A percentile compares a stretch with the other conserved stretches of the same genome.
These are phyloP conservation scores for Nothoprocta perdicaria DNA, from an alignment of 2,113 vertebrate genomes.

Conservation along the genomic window DNA sequence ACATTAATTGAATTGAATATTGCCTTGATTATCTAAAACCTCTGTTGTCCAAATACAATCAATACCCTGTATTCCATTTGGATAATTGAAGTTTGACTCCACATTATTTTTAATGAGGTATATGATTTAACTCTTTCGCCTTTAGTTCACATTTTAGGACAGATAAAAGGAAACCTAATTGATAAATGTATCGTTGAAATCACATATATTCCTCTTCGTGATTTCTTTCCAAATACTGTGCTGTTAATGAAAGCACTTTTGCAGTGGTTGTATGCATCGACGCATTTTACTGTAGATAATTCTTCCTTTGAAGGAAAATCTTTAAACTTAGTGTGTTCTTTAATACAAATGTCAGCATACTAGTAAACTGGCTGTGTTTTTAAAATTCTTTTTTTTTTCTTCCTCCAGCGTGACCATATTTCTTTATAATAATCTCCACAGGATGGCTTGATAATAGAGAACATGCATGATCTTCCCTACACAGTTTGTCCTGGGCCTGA, in stretches of 20 bases:
- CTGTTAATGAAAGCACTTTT: slow-evolving; percentile 41
- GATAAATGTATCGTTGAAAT: slow-evolving; percentile 58
- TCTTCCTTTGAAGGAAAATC: slow-evolving; percentile 33
- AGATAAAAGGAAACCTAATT: slow-evolving; percentile 54
- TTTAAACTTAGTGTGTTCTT: neutral
- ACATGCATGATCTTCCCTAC: slow-evolving; percentile 91
- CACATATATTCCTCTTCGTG: slow-evolving; percentile 33
- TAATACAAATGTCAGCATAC: accelerated
- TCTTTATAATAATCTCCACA: slow-evolving; percentile 29
- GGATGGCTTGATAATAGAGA: slow-evolving; percentile 88
- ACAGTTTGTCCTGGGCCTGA: slow-evolving; percentile 79
- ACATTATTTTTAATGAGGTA: slow-evolving; percentile 46
- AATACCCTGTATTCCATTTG: slow-evolving; percentile 11
- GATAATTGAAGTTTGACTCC: slow-evolving; percentile 50
- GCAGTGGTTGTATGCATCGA: neutral
- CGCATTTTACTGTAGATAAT: slow-evolving; percentile 7
- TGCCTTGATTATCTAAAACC: slow-evolving; percentile 23
- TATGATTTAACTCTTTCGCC: slow-evolving; percentile 45
- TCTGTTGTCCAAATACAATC: neutral
- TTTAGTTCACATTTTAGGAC: slow-evolving; percentile 37
- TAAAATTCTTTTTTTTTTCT: neutral
- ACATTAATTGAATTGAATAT: slow-evolving; percentile 34
- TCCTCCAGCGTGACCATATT: neutral
- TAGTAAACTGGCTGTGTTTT: neutral
- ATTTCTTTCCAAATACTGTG: slow-evolving; percentile 24